Evolutionary conservation across 2,888 invertebrate species (phyloP).

Genomic region (Nasonovia ribisnigri): DNA sequence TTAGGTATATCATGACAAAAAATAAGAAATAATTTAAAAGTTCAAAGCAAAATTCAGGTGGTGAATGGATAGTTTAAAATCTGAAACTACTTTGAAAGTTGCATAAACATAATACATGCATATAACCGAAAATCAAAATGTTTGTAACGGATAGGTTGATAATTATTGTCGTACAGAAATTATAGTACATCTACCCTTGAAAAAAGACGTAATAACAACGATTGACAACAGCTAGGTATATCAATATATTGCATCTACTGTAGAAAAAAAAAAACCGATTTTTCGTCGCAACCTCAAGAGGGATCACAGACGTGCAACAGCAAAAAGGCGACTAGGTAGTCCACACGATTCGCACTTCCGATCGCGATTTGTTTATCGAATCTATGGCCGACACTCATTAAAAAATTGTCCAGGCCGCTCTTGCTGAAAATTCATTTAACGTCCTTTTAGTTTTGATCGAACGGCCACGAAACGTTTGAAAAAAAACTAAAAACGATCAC

Average conservation of each 20-base stretch:
- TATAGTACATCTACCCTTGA: background rate
- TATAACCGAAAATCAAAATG: background rate
- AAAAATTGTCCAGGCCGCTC: background rate
- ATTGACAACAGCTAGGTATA: background rate
- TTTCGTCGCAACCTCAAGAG: background rate
- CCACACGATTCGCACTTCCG: background rate
- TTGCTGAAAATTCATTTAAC: background rate
- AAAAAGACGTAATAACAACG: background rate
- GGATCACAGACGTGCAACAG: background rate
- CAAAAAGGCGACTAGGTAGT: background rate
- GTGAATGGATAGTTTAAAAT: background rate
- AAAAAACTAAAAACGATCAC: background rate
- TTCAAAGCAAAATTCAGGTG: background rate
- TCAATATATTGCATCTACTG: background rate
- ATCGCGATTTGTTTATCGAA: background rate
- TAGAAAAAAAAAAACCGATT: background rate
- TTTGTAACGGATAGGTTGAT: background rate
- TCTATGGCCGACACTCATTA: background rate
- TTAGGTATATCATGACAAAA: background rate
- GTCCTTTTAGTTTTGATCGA: background rate
- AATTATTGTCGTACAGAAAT: background rate
- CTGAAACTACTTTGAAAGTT: background rate
- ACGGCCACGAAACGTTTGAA: background rate
- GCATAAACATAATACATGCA: background rate
- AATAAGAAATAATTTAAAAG: background rate